Evolutionary conservation across 2,888 invertebrate species (phyloP), one percentile per base, ranked within the genome.

Genomic region (Euphydryas editha): DNA sequence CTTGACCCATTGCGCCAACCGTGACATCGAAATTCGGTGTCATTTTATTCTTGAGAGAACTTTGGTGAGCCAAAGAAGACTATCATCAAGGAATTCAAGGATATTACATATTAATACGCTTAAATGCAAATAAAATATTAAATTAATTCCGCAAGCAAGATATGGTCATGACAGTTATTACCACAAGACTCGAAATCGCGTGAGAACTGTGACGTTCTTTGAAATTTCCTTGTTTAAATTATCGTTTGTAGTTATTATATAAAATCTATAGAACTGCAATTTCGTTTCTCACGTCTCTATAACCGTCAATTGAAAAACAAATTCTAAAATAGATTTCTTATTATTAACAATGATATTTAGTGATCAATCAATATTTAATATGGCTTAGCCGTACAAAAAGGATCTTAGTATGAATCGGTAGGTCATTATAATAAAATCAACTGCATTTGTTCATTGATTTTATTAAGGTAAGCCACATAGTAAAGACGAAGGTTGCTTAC

Each of bases 21-120:
- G 76, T 83, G 84, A 81, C 81, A 83, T 84, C 81, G 85, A 47
- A 47, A 47, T 47, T 47, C 47, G 47, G 84, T 86, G 87, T 81
- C 81, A 86, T 86, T 87, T 76, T 72, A 75, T 78, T 47, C 10
- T 78, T n/a, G n/a, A n/a, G n/a, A n/a, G n/a, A n/a, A n/a, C 73
- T 72, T 74, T n/a, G n/a, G n/a, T n/a, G n/a, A n/a, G 67, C 73
- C 68, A 67, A 78, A 69, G 37, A 75, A 72, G 75, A 62, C 71
- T 72, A 72, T 73, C 73, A 78, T 78, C 77, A 65, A 58, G 7
- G 56, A 61, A 55, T 73, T 77, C 77, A 76, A 80, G 78, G 77
- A 74, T 67, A 73, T 67, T 46, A 73, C 65, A 66, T 56, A 70
- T 69, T 72, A 62, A 62, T 42, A 44, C 54, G 49, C 20, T 55